Conservation (phyloP, 2,113 vertebrate species). For the Cololabis saira region DNA sequence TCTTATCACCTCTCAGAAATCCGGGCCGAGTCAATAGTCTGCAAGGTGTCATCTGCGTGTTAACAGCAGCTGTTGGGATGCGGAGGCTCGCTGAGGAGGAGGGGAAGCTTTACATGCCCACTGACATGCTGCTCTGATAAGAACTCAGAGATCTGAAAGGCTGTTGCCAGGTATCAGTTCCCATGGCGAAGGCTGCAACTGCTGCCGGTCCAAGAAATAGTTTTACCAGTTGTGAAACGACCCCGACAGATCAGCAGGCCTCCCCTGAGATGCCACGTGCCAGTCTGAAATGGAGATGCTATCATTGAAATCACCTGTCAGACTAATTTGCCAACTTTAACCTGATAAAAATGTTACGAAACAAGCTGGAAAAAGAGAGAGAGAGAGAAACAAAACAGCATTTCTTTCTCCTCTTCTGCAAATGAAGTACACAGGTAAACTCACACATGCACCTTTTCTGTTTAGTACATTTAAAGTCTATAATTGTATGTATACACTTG, state of each 20-base stretch:
- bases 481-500: too few species aligned
- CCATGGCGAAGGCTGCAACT: background rate
- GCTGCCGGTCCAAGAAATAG: constrained; percentile 20
- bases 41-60: constrained; percentile 45
- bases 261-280: constrained; percentile 38
- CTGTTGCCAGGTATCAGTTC: constrained; percentile 9
- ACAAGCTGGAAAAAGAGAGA: constrained; percentile 14
- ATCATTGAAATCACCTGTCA: constrained; percentile 70
- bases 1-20: constrained; percentile 63
- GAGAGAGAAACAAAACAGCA: background rate
- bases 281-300: constrained; percentile 56
- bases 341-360: constrained; percentile 49
- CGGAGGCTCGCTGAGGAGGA: constrained; percentile 19
- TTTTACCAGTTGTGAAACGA: constrained; percentile 41
- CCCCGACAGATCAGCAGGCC: constrained; percentile 9
- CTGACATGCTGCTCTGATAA: constrained; percentile 46
- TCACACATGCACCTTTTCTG: background rate
- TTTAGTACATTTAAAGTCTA: background rate
- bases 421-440: background rate
- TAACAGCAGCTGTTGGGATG: constrained; percentile 31
- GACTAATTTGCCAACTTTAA: constrained; percentile 47
- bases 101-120: constrained; percentile 11
- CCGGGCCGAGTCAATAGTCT: constrained; percentile 22
- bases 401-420: constrained; percentile 21
- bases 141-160: constrained; percentile 26